A percentile compares a stretch with the other conserved stretches of the same genome.
phyloP scores from a whole-genome alignment of 2,888 invertebrate species.

The Linyphia triangularis region DNA sequence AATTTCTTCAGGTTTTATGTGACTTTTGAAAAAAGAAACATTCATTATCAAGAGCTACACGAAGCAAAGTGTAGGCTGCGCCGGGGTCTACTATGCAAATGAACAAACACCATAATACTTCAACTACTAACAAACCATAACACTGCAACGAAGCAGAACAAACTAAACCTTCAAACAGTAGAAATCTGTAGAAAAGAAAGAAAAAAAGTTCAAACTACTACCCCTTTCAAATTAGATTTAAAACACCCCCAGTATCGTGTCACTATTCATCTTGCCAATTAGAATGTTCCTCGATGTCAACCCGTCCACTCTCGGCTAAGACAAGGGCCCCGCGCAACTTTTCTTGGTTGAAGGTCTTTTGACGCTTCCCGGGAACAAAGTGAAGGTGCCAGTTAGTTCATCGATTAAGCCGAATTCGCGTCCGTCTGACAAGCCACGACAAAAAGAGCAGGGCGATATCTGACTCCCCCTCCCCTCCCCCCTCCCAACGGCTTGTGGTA shows the following conservation, averaged over 20 bases:
- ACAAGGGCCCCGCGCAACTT: not conserved
- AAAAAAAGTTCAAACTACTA: too few species aligned
- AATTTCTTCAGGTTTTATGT: too few species aligned
- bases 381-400: slow-evolving; percentile 56
- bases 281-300: slow-evolving; percentile 25
- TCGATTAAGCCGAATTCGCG: slow-evolving; percentile 62
- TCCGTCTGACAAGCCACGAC: slow-evolving; percentile 16
- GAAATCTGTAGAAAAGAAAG: too few species aligned
- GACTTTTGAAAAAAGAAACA: too few species aligned
- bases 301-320: slow-evolving; percentile 8
- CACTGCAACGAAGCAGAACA: too few species aligned
- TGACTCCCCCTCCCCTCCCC: slow-evolving; percentile 44
- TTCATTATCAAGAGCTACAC: too few species aligned
- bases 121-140: too few species aligned
- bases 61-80: too few species aligned
- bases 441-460: slow-evolving; percentile 19
- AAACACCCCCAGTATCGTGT: slow-evolving; percentile 8
- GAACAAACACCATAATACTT: too few species aligned
- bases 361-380: not conserved
- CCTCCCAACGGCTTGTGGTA: too few species aligned
- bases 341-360: slow-evolving; percentile 30
- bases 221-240: slow-evolving; percentile 39
- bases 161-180: too few species aligned
- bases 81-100: too few species aligned
- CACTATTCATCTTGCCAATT: slow-evolving; percentile 59